Evolutionary conservation across 1,140 invertebrate genomes (phyloP), one percentile per base, ranked within the genome.

Genomic region (Bilobella aurantiaca): DNA sequence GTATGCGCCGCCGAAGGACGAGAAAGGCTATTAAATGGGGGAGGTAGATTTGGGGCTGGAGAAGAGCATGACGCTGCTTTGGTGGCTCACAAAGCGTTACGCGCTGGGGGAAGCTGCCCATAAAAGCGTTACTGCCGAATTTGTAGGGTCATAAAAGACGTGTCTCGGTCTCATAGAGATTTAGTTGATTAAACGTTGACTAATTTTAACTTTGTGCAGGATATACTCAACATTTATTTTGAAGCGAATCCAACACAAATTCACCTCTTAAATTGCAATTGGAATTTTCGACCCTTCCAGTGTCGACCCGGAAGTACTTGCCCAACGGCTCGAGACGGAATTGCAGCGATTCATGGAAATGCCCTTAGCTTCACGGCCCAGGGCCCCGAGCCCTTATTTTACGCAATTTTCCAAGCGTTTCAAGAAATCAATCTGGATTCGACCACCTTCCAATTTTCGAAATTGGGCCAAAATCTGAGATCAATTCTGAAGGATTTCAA

Each of bases 211-310:
- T 42, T 12, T 30, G 47, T 64, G 0, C 47, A 71, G 65, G 70
- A 71, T 31, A 68, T 71, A 42, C 56, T 71, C 23, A 71, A 71
- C 53, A 69, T 71, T 37, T 71, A 69, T 32, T 71, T 71, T 37
- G 64, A 71, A 18, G 64, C 34, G 29, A 60, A 64, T 31, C 70
- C 70, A 25, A 62, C 66, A 23, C 28, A 69, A 21, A 34, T 71
- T 8, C 62, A 69, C 56, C n/a, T 64, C 16, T 31, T 69, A 1
- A 56, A 23, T 21, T 71, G 70, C 31, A 63, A 69, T 49, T 71
- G 67, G 67, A 71, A 71, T 31, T 71, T 71, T 64, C 58, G 69
- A 14, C 66, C 66, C 3, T 71, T 68, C 16, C 66, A 71, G 58
- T 71, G 70, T 47, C 49, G 63, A 29, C 2, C 27, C 3, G 70